Evolutionary conservation across 2,888 invertebrate genomes (phyloP).

Genomic region (Diabrotica balteata): DNA sequence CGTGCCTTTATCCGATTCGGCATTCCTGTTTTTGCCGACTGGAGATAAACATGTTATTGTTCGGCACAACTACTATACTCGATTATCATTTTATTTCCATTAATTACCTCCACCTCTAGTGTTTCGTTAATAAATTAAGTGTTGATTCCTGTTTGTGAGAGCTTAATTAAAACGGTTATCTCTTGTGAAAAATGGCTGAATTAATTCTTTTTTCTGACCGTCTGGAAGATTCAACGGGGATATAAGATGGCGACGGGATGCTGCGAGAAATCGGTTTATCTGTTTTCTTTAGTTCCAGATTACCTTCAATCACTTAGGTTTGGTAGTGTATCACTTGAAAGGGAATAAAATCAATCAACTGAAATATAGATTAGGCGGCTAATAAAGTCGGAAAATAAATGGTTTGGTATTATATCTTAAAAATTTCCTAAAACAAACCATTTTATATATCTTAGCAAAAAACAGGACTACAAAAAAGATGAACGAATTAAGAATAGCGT

Average conservation of each 20-base stretch:
- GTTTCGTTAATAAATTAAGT: slow-evolving; percentile 30
- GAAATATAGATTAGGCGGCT: neutral
- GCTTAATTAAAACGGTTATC: slow-evolving; percentile 26
- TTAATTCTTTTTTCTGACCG: slow-evolving; percentile 14
- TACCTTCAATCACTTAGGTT: neutral
- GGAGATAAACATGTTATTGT: slow-evolving; percentile 34
- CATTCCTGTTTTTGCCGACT: slow-evolving; percentile 25
- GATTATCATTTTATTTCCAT: slow-evolving; percentile 32
- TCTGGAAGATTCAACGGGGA: slow-evolving; percentile 8
- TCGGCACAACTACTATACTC: slow-evolving; percentile 15
- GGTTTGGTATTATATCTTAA: no score
- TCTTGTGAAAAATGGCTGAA: slow-evolving; percentile 18
- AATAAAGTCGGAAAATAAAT: no score
- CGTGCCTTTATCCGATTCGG: slow-evolving; percentile 15
- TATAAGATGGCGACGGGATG: slow-evolving; percentile 2
- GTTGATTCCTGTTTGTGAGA: slow-evolving; percentile 24
- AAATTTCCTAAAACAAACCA: no score
- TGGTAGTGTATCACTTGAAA: neutral
- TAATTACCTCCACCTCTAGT: slow-evolving; percentile 26
- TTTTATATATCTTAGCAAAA: no score
- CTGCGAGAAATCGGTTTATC: neutral
- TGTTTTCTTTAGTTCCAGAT: slow-evolving; percentile 1
- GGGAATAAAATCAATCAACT: neutral
- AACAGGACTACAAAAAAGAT: no score
- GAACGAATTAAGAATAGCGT: no score